Percentiles rank a stretch among this genome's conserved stretches.
phyloP scores from a whole-genome alignment of 2,888 invertebrate genomes.

The Hydriomena furcata region DNA sequence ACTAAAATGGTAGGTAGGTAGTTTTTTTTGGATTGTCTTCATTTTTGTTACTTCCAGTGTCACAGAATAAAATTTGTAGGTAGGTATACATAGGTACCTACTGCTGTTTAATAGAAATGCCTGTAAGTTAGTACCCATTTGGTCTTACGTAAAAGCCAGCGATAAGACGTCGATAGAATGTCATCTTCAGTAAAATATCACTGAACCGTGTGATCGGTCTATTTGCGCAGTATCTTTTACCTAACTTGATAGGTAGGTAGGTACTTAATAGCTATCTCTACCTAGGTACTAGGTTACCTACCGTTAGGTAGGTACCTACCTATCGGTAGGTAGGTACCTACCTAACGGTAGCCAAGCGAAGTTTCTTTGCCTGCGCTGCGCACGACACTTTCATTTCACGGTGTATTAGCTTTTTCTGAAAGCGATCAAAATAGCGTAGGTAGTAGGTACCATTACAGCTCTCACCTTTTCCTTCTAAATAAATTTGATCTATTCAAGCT shows the following conservation, averaged over 20 bases:
- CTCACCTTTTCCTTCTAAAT: conserved; percentile 52
- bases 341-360: conserved; percentile 39
- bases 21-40: no score
- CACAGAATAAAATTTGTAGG: no score
- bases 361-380: conserved; percentile 45
- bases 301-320: no score
- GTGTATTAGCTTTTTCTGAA: conserved; percentile 56
- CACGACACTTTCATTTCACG: conserved; percentile 70
- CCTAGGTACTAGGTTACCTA: no score
- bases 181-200: conserved; percentile 8
- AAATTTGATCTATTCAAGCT: conserved; percentile 57
- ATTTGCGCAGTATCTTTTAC: neutral
- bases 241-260: neutral
- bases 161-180: neutral
- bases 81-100: no score
- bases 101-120: no score
- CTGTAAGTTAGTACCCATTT: no score
- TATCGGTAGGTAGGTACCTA: conserved; percentile 14
- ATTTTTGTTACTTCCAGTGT: no score
- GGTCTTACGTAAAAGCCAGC: no score
- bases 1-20: conserved; percentile 26
- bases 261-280: no score
- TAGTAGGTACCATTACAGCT: conserved; percentile 31
- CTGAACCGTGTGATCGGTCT: neutral
- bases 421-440: conserved; percentile 47